phyloP scores from a whole-genome alignment of 2,113 vertebrate species.

The Brachionichthys hirsutus region DNA sequence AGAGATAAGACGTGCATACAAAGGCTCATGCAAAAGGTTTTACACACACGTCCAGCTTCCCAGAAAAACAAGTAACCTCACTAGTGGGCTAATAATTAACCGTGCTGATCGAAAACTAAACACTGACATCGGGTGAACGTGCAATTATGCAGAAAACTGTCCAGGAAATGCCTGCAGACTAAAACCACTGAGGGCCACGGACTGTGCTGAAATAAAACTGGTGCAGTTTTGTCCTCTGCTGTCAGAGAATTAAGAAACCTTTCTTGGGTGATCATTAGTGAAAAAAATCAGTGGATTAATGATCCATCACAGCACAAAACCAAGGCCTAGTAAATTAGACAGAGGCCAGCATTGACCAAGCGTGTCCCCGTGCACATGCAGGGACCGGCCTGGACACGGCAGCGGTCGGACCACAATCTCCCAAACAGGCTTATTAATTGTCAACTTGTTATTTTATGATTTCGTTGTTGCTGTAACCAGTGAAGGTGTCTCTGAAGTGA shows the following conservation, averaged over 20 bases:
- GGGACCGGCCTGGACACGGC: no score
- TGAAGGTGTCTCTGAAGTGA: no score
- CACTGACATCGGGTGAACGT: conserved; percentile 19
- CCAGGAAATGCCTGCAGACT: conserved; percentile 45
- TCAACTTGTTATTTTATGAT: no score
- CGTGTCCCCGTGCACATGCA: no score
- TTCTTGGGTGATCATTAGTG: background rate
- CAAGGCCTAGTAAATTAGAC: no score
- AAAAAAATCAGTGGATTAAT: background rate
- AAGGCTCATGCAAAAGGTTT: conserved; percentile 32
- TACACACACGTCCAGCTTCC: conserved; percentile 35
- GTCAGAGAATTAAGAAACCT: background rate
- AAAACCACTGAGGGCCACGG: background rate
- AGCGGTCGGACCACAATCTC: no score
- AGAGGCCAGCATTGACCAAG: no score
- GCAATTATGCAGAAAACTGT: conserved; percentile 36
- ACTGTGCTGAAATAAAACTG: background rate
- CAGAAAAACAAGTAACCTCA: conserved; percentile 39
- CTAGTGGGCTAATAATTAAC: conserved; percentile 62
- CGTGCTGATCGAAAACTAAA: conserved; percentile 24
- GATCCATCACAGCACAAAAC: no score
- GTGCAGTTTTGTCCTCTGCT: background rate
- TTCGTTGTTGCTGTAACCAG: no score
- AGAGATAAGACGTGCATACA: conserved; percentile 65
- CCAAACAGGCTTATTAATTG: no score